A percentile compares a stretch with the other conserved stretches of the same genome.
Evolutionary conservation across 2,113 vertebrate species (phyloP).

Genomic region (Corythornis cristatus): DNA sequence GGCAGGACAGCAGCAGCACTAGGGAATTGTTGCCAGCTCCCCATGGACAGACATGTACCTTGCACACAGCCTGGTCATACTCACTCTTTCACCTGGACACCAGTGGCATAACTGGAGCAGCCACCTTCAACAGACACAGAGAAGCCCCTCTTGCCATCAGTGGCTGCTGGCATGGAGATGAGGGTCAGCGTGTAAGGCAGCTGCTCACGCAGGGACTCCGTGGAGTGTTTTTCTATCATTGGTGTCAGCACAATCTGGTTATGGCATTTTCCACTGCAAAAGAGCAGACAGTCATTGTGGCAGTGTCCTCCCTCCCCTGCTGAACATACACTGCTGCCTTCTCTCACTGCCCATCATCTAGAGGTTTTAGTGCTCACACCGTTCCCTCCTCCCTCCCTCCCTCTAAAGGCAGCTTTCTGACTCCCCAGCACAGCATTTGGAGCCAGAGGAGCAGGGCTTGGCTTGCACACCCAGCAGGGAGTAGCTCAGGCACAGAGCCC

Average conservation of each 20-base stretch:
- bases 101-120: constrained; percentile 82
- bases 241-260: constrained; percentile 92
- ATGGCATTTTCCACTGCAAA: constrained; percentile 91
- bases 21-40: background rate
- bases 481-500: background rate
- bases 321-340: background rate
- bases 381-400: background rate
- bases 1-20: background rate
- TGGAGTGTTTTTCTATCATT: constrained; percentile 90
- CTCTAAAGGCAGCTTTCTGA: background rate
- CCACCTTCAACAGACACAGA: constrained; percentile 86
- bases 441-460: background rate
- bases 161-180: constrained; percentile 91
- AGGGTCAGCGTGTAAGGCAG: constrained; percentile 92
- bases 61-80: constrained; percentile 62
- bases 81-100: constrained; percentile 94
- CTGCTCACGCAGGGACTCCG: constrained; percentile 85
- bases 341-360: background rate
- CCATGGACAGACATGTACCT: background rate
- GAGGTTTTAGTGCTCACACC: background rate
- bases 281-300: background rate
- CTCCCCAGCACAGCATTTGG: background rate
- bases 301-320: background rate
- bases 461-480: background rate
- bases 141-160: constrained; percentile 89